Base-by-base conservation (phyloP, 30 jellyfish, hydroid and myxozoan species). In the Sanderia malayensis region DNA sequence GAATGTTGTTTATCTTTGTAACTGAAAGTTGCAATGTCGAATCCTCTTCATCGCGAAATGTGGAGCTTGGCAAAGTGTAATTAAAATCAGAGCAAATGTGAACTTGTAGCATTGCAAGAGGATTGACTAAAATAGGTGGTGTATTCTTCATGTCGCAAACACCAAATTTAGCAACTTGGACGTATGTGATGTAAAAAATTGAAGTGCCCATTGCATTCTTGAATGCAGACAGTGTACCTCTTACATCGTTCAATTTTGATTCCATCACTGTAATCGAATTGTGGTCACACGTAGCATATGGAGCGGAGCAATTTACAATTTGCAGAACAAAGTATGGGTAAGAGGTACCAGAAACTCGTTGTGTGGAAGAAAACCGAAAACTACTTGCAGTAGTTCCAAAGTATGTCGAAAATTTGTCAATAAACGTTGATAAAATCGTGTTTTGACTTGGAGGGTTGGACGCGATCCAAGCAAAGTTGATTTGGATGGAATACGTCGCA, bases 21-120 rank as follows among this genome's bases (percentile, higher is more conserved):
- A 89, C 79, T 21, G 76, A 37, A 0, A 77, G 63, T 15, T 64
- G 26, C 44, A 89, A 71, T n/a, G 33, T 20, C 15, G 78, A 78
- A 84, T 84, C 95, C 59, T 84, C 96, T 63, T 77, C 96, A 60
- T 90, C 98, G 3, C 73, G 71, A 59, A 90, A 90, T 20, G 92
- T 74, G n/a, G 70, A 66, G 22, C 84, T 22, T 19, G 78, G 68
- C 28, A 82, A 19, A 1, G 92, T 71, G 46, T 63, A 73, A 15
- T 63, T 72, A 44, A 83, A 72, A 55, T 79, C 80, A 0, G 98
- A 90, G 37, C 96, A 90, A 24, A 86, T 8, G 23, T 73, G 44
- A 25, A 90, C 84, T 22, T 61, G 83, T 2, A 78, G 26, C 31
- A 74, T 77, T 23, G 87, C 87, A 41, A 73, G 71, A n/a, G 76